A percentile compares a stretch with the other conserved stretches of the same genome.
Conservation (phyloP, 2,888 invertebrate genomes). For the Morpho helenor region DNA sequence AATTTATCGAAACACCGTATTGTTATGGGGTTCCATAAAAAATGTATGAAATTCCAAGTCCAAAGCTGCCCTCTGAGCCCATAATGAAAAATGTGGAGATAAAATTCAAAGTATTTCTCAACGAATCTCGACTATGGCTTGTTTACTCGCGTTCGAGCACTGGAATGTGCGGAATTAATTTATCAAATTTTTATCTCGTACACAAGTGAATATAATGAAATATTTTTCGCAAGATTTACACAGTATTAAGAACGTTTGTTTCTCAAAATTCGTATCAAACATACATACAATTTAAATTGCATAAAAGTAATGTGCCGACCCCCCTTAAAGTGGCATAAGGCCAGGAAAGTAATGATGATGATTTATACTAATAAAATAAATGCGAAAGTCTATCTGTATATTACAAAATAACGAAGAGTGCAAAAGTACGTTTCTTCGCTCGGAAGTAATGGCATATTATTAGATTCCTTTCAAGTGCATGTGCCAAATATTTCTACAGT, state of each 20-base stretch:
- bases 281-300: background rate
- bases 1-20: no score
- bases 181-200: constrained; percentile 4
- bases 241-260: no score
- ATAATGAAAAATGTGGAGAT: constrained; percentile 8
- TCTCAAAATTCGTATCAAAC: no score
- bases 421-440: background rate
- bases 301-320: no score
- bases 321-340: no score
- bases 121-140: constrained; percentile 30
- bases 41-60: background rate
- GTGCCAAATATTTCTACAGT: background rate
- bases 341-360: no score
- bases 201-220: no score
- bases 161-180: constrained; percentile 4
- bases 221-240: no score
- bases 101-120: constrained; percentile 32
- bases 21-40: no score
- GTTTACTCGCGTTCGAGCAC: constrained; percentile 27
- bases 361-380: no score
- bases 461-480: constrained; percentile 41
- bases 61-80: background rate
- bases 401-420: background rate
- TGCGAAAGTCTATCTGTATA: no score
- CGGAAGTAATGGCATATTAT: constrained; percentile 53